Conservation (phyloP, 1,140 invertebrate species). For the Lysiphlebus fabarum region DNA sequence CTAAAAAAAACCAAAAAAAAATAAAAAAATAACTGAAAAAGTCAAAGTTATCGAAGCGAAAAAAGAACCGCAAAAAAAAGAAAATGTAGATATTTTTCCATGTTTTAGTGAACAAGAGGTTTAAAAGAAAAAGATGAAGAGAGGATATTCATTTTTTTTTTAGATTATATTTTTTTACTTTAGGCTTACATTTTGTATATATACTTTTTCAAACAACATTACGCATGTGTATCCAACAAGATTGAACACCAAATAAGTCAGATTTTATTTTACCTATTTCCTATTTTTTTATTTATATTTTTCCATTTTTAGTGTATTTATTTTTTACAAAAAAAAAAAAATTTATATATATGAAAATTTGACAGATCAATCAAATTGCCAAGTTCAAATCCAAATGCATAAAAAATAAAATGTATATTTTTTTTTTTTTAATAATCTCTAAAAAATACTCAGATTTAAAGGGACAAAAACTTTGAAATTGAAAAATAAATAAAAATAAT, state of each 20-base stretch:
- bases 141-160: not conserved
- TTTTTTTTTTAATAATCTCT: too few species aligned
- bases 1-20: constrained; percentile 5
- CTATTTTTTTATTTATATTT: not conserved
- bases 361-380: too few species aligned
- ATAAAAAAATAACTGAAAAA: constrained; percentile 8
- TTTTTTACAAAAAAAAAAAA: too few species aligned
- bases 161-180: constrained; percentile 7
- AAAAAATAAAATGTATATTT: too few species aligned
- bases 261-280: not conserved
- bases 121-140: not conserved
- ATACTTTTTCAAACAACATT: not conserved
- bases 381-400: too few species aligned
- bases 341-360: too few species aligned
- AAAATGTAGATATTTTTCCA: too few species aligned
- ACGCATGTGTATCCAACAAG: not conserved
- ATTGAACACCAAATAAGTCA: constrained; percentile 3
- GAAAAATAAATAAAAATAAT: too few species aligned
- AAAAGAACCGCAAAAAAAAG: constrained; percentile 5
- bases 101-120: not conserved
- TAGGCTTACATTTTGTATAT: not conserved
- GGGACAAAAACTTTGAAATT: too few species aligned
- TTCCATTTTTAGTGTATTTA: not conserved
- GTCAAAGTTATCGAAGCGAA: constrained; percentile 6
- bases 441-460: too few species aligned